Evolutionary conservation across 2,797 vertebrate genomes (phyloP), one percentile per base, ranked within the genome.

Genomic region (Mormyrus hasselquistii): DNA sequence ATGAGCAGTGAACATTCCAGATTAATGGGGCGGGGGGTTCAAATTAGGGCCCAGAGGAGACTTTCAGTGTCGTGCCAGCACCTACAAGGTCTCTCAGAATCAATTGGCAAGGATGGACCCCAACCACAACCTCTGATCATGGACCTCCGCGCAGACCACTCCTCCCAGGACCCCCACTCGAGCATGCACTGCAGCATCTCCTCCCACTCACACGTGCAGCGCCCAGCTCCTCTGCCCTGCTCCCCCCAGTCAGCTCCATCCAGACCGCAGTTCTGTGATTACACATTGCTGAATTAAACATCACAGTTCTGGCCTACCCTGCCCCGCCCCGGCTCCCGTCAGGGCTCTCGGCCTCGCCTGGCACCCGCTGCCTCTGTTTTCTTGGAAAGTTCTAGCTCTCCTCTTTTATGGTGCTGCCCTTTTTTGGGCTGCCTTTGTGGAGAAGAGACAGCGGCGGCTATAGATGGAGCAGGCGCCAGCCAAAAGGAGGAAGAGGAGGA

Each of bases 211-310:
- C 79, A 84, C n/a, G 7, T 41, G 38, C 55, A 38, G 73, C 19
- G 92, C 94, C 92, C 92, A 94, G 93, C 93, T 92, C 94, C 93
- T 93, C 94, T 93, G 93, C 94, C 95, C 93, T 95, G 93, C 93
- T 94, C 94, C 93, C 95, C 94, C 94, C 95, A 96, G 95, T 94
- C 91, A 91, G 92, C 94, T 94, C 94, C 96, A 93, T 69, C 65
- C 65, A 34, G 93, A 95, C 95, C 96, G 95, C 94, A 93, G 95
- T 94, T 93, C 94, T 95, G 94, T 96, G 95, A 96, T 96, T 96
- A 96, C 95, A 94, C 95, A 95, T 94, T 95, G 89, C 93, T 97
- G 95, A 96, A 96, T 97, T 96, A 96, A 96, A 97, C 95, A 97
- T 96, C 96, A 96, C 55, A 89, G n/a, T 55, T 10, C 52, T 0